Evolutionary conservation across 2,888 invertebrate genomes (phyloP).

Genomic region (Cheiracanthium punctorium): DNA sequence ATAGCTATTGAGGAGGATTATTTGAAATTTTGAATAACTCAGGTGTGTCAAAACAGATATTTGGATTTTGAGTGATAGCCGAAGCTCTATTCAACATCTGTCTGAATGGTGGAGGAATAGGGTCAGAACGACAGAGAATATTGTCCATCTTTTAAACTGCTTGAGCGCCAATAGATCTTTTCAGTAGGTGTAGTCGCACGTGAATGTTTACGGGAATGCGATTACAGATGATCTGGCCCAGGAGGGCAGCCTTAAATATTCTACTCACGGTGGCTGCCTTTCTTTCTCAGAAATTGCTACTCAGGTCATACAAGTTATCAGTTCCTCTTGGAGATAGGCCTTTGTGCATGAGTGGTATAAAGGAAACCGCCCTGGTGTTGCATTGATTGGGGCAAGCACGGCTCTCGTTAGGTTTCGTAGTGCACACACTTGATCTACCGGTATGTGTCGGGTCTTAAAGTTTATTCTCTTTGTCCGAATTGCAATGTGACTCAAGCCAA

Average conservation of each 20-base stretch:
- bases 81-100: conserved; percentile 5
- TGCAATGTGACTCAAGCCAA: too few species aligned
- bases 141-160: background rate
- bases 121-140: background rate
- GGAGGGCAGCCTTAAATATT: background rate
- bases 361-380: background rate
- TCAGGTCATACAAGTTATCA: background rate
- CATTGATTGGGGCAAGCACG: background rate
- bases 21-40: background rate
- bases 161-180: background rate
- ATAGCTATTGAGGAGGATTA: background rate
- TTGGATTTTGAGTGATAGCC: background rate
- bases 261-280: background rate
- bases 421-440: background rate
- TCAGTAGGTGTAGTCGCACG: background rate
- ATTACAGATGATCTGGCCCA: background rate
- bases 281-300: background rate
- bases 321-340: background rate
- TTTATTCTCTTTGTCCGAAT: too few species aligned
- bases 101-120: background rate
- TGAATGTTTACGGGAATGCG: background rate
- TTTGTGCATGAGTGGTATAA: background rate
- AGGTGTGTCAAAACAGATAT: background rate
- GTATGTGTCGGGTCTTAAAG: background rate
- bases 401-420: background rate